Percentiles rank a stretch among this genome's conserved stretches.
Conservation (phyloP, 2,797 vertebrate species). For the Meda fulgida region DNA sequence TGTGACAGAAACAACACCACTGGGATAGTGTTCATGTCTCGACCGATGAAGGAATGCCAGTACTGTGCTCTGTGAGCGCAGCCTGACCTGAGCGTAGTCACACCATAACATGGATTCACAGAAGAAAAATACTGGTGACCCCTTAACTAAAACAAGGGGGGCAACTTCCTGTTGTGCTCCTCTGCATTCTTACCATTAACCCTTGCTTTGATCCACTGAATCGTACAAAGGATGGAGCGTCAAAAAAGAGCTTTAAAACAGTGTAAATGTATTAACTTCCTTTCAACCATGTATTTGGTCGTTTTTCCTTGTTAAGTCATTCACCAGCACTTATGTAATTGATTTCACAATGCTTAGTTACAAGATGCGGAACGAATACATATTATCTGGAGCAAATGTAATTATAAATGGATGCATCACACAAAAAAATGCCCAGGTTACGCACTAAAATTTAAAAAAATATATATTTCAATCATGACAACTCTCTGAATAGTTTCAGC, state of each 20-base stretch:
- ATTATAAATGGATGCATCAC: background rate
- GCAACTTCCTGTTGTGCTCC: slow-evolving; percentile 76
- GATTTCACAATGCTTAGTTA: background rate
- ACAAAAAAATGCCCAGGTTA: background rate
- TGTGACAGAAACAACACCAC: slow-evolving; percentile 68
- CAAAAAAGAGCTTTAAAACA: slow-evolving; percentile 5
- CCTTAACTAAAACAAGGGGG: slow-evolving; percentile 73
- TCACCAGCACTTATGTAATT: background rate
- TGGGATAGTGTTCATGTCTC: slow-evolving; percentile 63
- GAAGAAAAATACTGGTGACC: slow-evolving; percentile 69
- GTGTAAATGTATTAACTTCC: background rate
- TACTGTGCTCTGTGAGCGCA: slow-evolving; percentile 67
- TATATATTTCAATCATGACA: background rate
- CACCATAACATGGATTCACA: slow-evolving; percentile 69
- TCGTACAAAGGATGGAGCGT: background rate
- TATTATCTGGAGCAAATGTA: background rate
- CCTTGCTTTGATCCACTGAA: slow-evolving; percentile 17
- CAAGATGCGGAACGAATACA: background rate
- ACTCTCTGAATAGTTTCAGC: background rate
- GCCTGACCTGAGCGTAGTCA: slow-evolving; percentile 69
- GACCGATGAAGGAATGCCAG: slow-evolving; percentile 74
- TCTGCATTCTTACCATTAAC: slow-evolving; percentile 63
- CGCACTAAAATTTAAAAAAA: no score
- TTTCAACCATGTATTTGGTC: background rate
- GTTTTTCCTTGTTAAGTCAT: slow-evolving; percentile 38